Base-by-base conservation (phyloP, 1,140 invertebrate genomes). In the Ips typographus region DNA sequence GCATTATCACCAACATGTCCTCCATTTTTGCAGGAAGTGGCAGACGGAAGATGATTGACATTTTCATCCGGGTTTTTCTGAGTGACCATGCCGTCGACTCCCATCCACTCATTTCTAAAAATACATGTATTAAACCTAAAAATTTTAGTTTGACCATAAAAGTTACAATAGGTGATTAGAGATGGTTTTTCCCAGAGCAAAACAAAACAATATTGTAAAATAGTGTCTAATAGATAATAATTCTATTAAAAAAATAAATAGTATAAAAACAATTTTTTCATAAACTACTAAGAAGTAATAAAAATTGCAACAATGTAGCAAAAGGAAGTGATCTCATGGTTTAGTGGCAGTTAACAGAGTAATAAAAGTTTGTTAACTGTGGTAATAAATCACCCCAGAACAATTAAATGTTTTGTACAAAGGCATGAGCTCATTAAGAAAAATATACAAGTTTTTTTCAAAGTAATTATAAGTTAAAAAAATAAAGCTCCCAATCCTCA, bases 11-110 rank as follows among this genome's bases (percentile, higher is more conserved):
- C 80, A 72, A 72, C 70, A 1, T 70, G 40, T 56, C 65, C 65
- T 59, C 76, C 73, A 73, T 71, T 68, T 52, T 72, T 71, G 71
- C 67, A 70, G 56, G 74, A 52, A 65, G 76, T 71, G 62, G 73
- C 71, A 59, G 77, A 75, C 61, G 76, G 81, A 60, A 83, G 78
- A 68, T 83, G 82, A 71, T 83, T 80, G 42, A 80, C 76, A 62
- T 84, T 80, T 59, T 85, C 83, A 73, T 85, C 84, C 8, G 82
- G 83, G 76, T 84, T 84, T 75, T 83, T 84, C 65, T 83, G 76
- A 59, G 82, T 85, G 40, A 85, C 84, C 82, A 84, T 84, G 65
- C 84, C 84, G 77, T 84, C 82, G 72, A 84, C 74, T 49, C 84
- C 84, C 61, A 82, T 73, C 72, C 83, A 78, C 70, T 84, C 84